Conservation (phyloP, 2,888 invertebrate genomes). For the Drosophila imparisetae region DNA sequence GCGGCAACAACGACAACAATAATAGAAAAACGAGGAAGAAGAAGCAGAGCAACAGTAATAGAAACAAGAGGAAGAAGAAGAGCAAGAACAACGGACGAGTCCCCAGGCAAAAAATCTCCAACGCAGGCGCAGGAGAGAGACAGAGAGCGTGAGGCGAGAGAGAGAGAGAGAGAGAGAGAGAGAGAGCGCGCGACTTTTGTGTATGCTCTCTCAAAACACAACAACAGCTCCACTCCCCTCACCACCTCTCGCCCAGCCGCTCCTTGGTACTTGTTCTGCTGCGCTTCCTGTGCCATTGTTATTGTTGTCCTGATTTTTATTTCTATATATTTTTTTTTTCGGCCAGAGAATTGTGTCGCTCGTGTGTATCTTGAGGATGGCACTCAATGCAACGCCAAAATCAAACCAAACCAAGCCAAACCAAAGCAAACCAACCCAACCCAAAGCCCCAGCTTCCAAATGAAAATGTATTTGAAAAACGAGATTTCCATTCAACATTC, state of each 20-base stretch:
- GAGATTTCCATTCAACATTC: conserved; percentile 42
- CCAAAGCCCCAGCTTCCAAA: conserved; percentile 21
- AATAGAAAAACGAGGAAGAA: background rate
- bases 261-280: background rate
- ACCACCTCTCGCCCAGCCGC: background rate
- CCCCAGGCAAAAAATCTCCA: conserved; percentile 30
- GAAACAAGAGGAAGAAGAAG: background rate
- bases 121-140: conserved; percentile 34
- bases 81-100: conserved; percentile 6
- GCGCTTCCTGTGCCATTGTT: conserved; percentile 49
- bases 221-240: background rate
- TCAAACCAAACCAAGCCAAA: background rate
- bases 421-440: background rate
- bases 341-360: conserved; percentile 70
- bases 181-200: background rate
- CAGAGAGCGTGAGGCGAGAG: background rate
- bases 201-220: background rate
- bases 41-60: background rate
- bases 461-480: conserved; percentile 54
- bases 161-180: background rate
- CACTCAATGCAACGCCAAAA: conserved; percentile 12
- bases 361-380: conserved; percentile 66
- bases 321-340: conserved; percentile 34
- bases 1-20: conserved; percentile 9
- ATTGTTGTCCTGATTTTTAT: conserved; percentile 53